Evolutionary conservation across 2,113 vertebrate genomes (phyloP).

Genomic region (Cyrtonyx montezumae): DNA sequence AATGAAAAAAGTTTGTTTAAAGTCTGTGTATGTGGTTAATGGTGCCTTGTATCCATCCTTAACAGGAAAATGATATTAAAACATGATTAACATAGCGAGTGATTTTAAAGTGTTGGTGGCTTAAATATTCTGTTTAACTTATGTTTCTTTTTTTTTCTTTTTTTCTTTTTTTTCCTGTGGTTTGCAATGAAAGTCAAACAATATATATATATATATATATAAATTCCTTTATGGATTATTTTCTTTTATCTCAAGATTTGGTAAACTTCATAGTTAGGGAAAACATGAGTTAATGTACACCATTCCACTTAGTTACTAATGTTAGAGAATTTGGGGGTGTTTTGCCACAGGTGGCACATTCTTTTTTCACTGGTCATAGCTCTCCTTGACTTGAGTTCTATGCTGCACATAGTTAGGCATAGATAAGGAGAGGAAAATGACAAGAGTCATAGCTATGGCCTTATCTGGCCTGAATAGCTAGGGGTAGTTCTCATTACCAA

Average conservation of each 20-base stretch:
- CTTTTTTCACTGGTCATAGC: no score
- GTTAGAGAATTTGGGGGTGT: background rate
- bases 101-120: background rate
- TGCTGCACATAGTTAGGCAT: no score
- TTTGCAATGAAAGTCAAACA: background rate
- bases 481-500: no score
- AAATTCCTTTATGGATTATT: background rate
- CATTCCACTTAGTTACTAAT: background rate
- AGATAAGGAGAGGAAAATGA: no score
- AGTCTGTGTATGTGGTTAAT: background rate
- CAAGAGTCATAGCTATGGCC: no score
- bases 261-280: background rate
- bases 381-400: no score
- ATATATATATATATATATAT: background rate
- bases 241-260: background rate
- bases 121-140: background rate
- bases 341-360: background rate
- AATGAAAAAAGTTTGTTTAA: background rate
- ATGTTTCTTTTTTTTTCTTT: background rate
- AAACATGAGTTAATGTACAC: background rate
- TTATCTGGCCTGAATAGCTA: no score
- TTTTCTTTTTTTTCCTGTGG: background rate
- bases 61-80: background rate
- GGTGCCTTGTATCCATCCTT: background rate
- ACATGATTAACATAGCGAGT: background rate